These are phyloP conservation scores for Notarius lentiginosus DNA, from an alignment of 2,113 vertebrate genomes.

Conservation along the genomic window DNA sequence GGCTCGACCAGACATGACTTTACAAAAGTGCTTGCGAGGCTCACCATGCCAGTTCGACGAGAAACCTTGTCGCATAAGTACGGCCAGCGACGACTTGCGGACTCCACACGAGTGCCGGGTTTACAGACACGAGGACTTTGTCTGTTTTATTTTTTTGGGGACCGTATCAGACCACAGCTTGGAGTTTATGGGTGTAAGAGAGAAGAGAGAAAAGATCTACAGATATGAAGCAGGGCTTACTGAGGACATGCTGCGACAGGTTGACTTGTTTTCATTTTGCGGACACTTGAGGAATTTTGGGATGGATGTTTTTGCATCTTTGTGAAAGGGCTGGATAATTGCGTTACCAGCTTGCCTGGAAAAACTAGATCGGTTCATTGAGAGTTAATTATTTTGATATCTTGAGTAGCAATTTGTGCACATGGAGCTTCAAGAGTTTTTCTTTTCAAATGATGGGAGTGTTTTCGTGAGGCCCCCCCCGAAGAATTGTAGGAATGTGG, in stretches of 20 bases:
- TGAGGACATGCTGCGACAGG: conserved; percentile 44
- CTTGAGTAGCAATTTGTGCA: not conserved
- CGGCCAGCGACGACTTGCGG: not conserved
- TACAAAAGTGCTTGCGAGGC: not conserved
- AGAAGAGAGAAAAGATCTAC: conserved; percentile 11
- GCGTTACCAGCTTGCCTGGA: not conserved
- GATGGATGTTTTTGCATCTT: not conserved
- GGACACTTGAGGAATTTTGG: not conserved
- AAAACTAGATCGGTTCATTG: not conserved
- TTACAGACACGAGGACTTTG: not conserved
- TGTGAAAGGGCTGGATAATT: not conserved
- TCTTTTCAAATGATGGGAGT: not conserved
- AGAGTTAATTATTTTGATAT: not conserved
- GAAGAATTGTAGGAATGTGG: conserved; percentile 19
- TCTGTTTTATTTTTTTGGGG: not conserved
- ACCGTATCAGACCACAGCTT: not conserved
- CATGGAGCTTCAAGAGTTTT: not conserved
- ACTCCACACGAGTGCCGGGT: not conserved
- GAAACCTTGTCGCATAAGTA: not conserved
- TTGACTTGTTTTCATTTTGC: not conserved
- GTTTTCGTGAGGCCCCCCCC: not conserved
- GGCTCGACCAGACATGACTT: conserved; percentile 12
- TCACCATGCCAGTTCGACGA: not conserved
- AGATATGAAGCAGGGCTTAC: not conserved
- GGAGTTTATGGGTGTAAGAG: conserved; percentile 41